Evolutionary conservation across 2,888 invertebrate species (phyloP), one percentile per base, ranked within the genome.

Genomic region (Bugulina stolonifera): DNA sequence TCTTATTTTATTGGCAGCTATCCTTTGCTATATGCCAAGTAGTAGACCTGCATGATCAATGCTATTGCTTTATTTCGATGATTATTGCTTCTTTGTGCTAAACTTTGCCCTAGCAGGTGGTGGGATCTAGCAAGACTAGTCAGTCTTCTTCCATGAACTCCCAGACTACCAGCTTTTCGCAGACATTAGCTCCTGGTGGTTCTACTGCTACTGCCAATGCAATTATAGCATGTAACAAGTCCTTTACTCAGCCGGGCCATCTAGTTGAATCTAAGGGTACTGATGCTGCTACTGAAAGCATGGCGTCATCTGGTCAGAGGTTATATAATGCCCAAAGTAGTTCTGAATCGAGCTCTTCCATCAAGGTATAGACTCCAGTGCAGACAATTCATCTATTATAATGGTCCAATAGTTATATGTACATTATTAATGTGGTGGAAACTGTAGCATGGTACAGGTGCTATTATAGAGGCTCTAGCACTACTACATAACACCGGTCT

Each of bases 41-140:
- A 10, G 43, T 43, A 43, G 43, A 43, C 43, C 43, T 43, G 43
- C 43, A 43, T 43, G 43, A 18, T 18, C 43, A 43, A 43, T 43
- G 43, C 43, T 43, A 43, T 43, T 43, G 43, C 43, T 43, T 43
- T 43, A 10, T 18, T 43, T 43, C 43, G 5, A 43, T 43, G 43
- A 43, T 43, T 43, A 43, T 43, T 43, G 43, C 43, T 43, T 43
- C 43, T 43, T 43, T 43, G 43, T 43, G 43, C 43, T 43, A 43
- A 43, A 55, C 27, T 64, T 14, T 64, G 32, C 27, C 32, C 2
- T 64, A 64, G 5, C 64, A 64, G 64, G 64, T 64, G 64, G 64
- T 64, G 64, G 64, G 27, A 64, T 64, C 32, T 64, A 64, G n/a
- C 64, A 25, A 34, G 10, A 27, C 27, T 64, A 34, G 3, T 18